Percentiles rank a stretch among this genome's conserved stretches.
These are phyloP conservation scores for Timema podura DNA, from an alignment of 2,888 invertebrate species.

Conservation along the genomic window DNA sequence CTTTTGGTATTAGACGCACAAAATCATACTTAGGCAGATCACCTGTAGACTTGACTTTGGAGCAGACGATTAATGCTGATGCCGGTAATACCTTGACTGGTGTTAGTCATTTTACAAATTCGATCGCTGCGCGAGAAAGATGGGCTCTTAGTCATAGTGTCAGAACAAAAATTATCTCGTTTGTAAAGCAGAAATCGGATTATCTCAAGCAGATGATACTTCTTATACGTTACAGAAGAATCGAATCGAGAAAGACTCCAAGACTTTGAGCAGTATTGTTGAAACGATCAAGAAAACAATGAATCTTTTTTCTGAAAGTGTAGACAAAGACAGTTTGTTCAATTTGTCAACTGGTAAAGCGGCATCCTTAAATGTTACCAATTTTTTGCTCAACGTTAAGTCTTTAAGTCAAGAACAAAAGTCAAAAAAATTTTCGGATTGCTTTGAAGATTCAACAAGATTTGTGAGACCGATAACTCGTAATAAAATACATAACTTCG, in stretches of 20 bases:
- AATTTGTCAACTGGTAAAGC: constrained; percentile 40
- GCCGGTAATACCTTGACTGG: constrained; percentile 35
- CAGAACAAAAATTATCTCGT: constrained; percentile 36
- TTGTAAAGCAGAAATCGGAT: constrained; percentile 30
- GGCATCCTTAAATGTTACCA: constrained; percentile 36
- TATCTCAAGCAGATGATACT: constrained; percentile 37
- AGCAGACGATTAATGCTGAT: constrained; percentile 37
- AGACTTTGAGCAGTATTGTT: constrained; percentile 33
- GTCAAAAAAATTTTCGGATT: constrained; percentile 35
- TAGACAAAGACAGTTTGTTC: constrained; percentile 35
- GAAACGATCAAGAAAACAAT: constrained; percentile 32
- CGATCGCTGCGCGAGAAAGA: constrained; percentile 38
- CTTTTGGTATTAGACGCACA: constrained; percentile 36
- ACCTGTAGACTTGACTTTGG: constrained; percentile 29
- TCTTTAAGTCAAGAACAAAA: too few relatives aligned
- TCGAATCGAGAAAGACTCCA: constrained; percentile 33
- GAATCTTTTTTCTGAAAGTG: constrained; percentile 35
- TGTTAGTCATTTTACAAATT: constrained; percentile 31
- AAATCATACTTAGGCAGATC: constrained; percentile 23
- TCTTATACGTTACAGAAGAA: constrained; percentile 31
- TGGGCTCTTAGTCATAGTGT: constrained; percentile 39
- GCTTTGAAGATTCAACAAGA: constrained; percentile 31
- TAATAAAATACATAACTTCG: constrained; percentile 39
- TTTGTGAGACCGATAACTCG: constrained; percentile 36
- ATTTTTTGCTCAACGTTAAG: constrained; percentile 38